phyloP scores from a whole-genome alignment of 35 echinoderm and acorn worm genomes.

The Ophiothrix spiculata region DNA sequence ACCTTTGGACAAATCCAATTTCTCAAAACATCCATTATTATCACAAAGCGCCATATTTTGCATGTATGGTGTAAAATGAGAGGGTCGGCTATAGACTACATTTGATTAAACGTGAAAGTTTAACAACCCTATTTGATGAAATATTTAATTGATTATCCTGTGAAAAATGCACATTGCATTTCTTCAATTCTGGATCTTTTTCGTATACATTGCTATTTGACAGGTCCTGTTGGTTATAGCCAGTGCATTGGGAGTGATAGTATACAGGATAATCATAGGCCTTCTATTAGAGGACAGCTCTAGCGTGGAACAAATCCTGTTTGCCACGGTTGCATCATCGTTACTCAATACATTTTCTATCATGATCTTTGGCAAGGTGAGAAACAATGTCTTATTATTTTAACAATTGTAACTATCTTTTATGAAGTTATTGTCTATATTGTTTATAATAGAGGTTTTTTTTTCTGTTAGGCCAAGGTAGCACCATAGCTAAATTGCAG shows the following conservation, averaged over 20 bases:
- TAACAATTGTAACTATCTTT: too few relatives aligned
- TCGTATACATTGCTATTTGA: neutral
- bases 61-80: neutral
- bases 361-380: conserved; percentile 86
- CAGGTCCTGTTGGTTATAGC: conserved; percentile 79
- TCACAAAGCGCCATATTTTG: too few relatives aligned
- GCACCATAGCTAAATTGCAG: neutral
- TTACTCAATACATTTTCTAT: conserved; percentile 79
- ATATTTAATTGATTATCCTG: neutral
- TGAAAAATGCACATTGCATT: neutral
- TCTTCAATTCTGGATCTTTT: neutral
- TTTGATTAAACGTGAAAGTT: neutral
- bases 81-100: neutral
- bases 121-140: neutral
- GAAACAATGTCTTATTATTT: too few relatives aligned
- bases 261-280: conserved; percentile 62
- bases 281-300: conserved; percentile 31
- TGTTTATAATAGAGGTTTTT: too few relatives aligned
- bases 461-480: neutral
- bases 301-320: conserved; percentile 52
- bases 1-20: too few relatives aligned
- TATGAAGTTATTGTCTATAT: too few relatives aligned
- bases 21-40: too few relatives aligned
- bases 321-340: conserved; percentile 54
- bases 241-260: conserved; percentile 81